Conservation (phyloP, 2,888 invertebrate species). For the Stomorhina lunata region DNA sequence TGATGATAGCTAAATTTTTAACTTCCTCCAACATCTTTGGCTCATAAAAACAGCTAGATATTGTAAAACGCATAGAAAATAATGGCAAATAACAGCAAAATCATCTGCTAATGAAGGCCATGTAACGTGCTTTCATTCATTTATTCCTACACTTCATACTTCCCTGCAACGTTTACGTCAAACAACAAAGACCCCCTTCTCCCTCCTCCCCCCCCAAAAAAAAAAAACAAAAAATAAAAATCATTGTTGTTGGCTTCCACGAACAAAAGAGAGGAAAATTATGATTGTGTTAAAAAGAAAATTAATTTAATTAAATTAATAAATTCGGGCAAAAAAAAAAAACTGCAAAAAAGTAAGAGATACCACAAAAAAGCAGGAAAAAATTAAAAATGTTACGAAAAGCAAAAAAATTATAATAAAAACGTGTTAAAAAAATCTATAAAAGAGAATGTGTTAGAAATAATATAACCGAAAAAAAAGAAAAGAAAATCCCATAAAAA, state of each 20-base stretch:
- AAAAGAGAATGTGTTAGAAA: constrained; percentile 51
- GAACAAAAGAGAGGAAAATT: neutral
- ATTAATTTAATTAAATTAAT: constrained; percentile 24
- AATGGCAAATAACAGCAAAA: neutral
- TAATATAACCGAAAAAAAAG: neutral
- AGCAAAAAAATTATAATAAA: constrained; percentile 13
- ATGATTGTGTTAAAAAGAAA: neutral
- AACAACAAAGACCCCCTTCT: no score
- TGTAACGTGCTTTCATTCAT: neutral
- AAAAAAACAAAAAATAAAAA: neutral
- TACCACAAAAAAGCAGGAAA: neutral
- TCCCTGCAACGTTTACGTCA: neutral
- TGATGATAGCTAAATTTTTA: neutral
- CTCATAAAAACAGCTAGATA: neutral
- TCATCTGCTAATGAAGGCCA: constrained; percentile 8
- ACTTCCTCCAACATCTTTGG: neutral
- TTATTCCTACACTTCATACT: no score
- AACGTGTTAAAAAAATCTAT: constrained; percentile 39
- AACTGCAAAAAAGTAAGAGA: neutral
- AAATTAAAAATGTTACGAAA: neutral
- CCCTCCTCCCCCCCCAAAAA: no score
- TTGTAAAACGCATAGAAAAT: neutral
- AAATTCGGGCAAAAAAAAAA: constrained; percentile 16
- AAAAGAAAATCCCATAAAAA: constrained; percentile 1
- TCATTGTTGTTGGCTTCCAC: neutral